Percentiles rank a stretch among this genome's conserved stretches.
phyloP scores from a whole-genome alignment of 2,888 invertebrate genomes.

The Diaprepes abbreviatus region DNA sequence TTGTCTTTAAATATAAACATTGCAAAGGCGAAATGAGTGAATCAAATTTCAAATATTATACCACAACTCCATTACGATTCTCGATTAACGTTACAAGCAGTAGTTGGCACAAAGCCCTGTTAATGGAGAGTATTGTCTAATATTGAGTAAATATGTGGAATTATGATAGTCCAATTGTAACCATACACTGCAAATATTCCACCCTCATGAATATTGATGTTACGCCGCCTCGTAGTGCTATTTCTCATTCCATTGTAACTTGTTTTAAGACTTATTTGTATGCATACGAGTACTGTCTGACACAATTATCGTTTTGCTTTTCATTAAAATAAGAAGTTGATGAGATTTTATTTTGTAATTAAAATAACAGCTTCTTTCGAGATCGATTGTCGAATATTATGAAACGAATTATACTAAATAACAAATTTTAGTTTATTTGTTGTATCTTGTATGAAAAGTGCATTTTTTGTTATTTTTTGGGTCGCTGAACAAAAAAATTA shows the following conservation, averaged over 20 bases:
- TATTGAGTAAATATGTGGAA: slow-evolving; percentile 46
- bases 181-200: slow-evolving; percentile 34
- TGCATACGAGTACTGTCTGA: slow-evolving; percentile 18
- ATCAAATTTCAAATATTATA: slow-evolving; percentile 8
- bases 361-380: too few species aligned
- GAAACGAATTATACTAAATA: too few species aligned
- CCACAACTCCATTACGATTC: slow-evolving; percentile 17
- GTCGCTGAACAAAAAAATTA: too few species aligned
- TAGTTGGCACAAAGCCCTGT: slow-evolving; percentile 33
- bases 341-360: background rate
- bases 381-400: too few species aligned
- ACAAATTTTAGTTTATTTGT: too few species aligned
- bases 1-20: too few species aligned
- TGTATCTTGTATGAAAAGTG: too few species aligned
- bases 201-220: slow-evolving; percentile 48
- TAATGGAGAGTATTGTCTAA: slow-evolving; percentile 47
- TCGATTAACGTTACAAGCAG: slow-evolving; percentile 36
- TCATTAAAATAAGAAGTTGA: too few species aligned
- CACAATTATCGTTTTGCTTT: slow-evolving; percentile 2
- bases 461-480: too few species aligned
- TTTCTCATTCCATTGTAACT: slow-evolving; percentile 32
- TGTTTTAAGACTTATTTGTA: slow-evolving; percentile 28
- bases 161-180: slow-evolving; percentile 44
- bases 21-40: too few species aligned
- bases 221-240: slow-evolving; percentile 2